phyloP scores from a whole-genome alignment of 2,797 vertebrate genomes.

The Echeneis naucrates region DNA sequence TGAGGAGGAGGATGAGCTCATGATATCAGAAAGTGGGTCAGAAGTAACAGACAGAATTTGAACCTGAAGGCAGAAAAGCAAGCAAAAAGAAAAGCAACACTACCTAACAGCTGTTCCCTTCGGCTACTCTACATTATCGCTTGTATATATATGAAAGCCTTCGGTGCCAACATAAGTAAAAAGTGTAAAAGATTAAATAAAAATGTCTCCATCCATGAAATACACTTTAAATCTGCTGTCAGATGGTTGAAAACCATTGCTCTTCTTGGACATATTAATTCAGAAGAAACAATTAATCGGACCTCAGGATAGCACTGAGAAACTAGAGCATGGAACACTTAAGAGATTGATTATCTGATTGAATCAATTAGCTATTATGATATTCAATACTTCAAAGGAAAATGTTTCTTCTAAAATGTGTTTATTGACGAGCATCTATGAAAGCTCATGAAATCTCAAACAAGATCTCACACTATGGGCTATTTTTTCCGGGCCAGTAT shows the following conservation, averaged over 20 bases:
- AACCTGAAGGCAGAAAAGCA: background rate
- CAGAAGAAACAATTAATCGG: too few species aligned
- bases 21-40: slow-evolving; percentile 36
- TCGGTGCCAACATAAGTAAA: background rate
- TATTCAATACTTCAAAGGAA: too few species aligned
- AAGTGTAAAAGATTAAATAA: background rate
- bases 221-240: slow-evolving; percentile 1
- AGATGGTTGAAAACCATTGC: background rate
- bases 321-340: background rate
- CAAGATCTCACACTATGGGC: background rate
- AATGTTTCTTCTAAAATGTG: background rate
- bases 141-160: too few species aligned
- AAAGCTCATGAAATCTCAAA: background rate
- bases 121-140: too few species aligned
- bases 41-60: background rate
- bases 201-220: background rate
- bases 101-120: background rate
- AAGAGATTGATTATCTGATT: too few species aligned
- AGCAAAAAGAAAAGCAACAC: too few species aligned
- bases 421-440: background rate
- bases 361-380: too few species aligned
- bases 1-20: slow-evolving; percentile 25
- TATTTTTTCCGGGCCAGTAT: too few species aligned
- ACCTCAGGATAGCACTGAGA: background rate
- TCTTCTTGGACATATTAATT: background rate